Conservation (phyloP, 2,113 vertebrate species). For the Empidonax alnorum region DNA sequence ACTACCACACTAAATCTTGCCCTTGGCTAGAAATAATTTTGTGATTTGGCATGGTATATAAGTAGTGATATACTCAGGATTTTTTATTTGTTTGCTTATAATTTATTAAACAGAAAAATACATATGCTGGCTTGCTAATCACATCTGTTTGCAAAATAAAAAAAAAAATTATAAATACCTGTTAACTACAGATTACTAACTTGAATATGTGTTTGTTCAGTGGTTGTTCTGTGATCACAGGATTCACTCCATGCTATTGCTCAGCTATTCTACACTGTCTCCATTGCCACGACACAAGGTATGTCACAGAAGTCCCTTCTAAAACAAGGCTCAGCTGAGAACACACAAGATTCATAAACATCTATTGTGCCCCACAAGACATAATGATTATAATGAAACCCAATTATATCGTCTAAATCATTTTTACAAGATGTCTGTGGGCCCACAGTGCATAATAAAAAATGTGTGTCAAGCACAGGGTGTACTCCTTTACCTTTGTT, state of each 20-base stretch:
- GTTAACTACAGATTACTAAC: background rate
- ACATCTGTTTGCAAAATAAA: background rate
- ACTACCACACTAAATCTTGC: background rate
- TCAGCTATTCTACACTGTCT: background rate
- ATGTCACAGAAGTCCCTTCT: background rate
- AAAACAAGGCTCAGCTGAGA: background rate
- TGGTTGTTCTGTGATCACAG: background rate
- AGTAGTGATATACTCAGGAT: background rate
- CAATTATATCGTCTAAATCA: background rate
- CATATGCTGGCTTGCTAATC: accelerated
- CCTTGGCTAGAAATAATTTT: background rate
- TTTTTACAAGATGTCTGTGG: background rate
- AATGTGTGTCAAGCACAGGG: background rate
- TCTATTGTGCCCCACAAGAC: background rate
- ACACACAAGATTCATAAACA: background rate
- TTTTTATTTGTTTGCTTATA: background rate
- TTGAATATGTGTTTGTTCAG: background rate
- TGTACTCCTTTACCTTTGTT: background rate
- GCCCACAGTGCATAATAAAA: background rate
- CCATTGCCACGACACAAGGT: background rate
- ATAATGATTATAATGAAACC: background rate
- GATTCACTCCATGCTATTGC: background rate
- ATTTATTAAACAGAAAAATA: background rate
- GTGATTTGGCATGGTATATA: background rate
- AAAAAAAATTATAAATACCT: background rate